Percentiles rank a stretch among this genome's conserved stretches.
phyloP scores from a whole-genome alignment of 2,888 invertebrate species.

The Watsonalla binaria region DNA sequence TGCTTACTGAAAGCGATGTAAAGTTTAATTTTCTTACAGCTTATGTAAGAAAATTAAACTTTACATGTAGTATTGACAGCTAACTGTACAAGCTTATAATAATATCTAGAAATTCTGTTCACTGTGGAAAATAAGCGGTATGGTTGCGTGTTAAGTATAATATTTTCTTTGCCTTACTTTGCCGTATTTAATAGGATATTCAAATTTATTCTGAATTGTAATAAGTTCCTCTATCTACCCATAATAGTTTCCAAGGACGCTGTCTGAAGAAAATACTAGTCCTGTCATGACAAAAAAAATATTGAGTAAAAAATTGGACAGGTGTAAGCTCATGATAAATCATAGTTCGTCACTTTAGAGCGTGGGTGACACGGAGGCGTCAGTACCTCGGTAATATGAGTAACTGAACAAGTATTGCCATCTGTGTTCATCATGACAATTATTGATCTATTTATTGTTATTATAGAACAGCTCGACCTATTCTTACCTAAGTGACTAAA shows the following conservation, averaged over 20 bases:
- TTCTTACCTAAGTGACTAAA: neutral
- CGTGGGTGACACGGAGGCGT: conserved; percentile 57
- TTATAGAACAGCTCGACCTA: conserved; percentile 25
- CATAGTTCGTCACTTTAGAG: conserved; percentile 36
- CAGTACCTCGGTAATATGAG: conserved; percentile 18
- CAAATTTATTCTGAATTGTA: too few species aligned
- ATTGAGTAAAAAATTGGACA: neutral
- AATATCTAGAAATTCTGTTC: too few species aligned
- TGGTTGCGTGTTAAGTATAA: too few species aligned
- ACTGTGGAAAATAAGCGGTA: too few species aligned
- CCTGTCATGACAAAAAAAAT: neutral
- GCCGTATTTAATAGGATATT: too few species aligned
- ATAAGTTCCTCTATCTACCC: too few species aligned
- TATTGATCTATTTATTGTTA: conserved; percentile 24
- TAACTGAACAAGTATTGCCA: conserved; percentile 40
- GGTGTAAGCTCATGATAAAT: conserved; percentile 26
- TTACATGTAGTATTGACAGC: too few species aligned
- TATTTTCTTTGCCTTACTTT: too few species aligned
- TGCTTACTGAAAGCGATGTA: too few species aligned
- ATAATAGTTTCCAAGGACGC: neutral
- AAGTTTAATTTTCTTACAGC: too few species aligned
- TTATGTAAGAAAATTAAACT: too few species aligned
- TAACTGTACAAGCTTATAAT: too few species aligned
- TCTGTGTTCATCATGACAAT: conserved; percentile 27
- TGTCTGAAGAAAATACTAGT: neutral